These are phyloP conservation scores for Aspidapion aeneum DNA, from an alignment of 2,888 invertebrate species.

Conservation along the genomic window DNA sequence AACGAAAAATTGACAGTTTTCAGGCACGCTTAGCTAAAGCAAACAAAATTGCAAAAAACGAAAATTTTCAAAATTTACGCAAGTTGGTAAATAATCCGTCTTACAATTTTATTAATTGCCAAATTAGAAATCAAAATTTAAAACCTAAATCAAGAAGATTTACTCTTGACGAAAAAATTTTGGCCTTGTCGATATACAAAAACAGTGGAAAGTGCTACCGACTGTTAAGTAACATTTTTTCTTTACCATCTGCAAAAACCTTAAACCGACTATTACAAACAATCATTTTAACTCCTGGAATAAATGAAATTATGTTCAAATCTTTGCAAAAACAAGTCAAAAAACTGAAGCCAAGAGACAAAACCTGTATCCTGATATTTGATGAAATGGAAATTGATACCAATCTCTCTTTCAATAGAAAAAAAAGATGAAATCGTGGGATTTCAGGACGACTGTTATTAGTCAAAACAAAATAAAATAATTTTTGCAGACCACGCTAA, in stretches of 20 bases:
- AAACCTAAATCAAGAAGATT: conserved; percentile 24
- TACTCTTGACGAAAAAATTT: conserved; percentile 28
- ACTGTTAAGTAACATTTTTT: conserved; percentile 26
- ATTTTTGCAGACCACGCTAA: conserved; percentile 32
- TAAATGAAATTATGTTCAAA: conserved; percentile 22
- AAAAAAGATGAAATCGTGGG: conserved; percentile 20
- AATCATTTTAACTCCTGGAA: conserved; percentile 23
- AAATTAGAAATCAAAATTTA: conserved; percentile 17
- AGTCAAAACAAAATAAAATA: not conserved
- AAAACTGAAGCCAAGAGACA: conserved; percentile 10
- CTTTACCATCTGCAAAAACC: conserved; percentile 25
- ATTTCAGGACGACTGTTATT: conserved; percentile 24
- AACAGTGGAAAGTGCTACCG: conserved; percentile 23
- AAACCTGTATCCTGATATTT: conserved; percentile 25
- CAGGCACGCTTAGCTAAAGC: not conserved
- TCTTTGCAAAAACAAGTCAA: too few relatives aligned
- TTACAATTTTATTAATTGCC: conserved; percentile 16
- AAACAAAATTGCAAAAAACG: conserved; percentile 1
- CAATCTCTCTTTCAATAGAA: conserved; percentile 22
- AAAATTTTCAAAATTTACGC: not conserved
- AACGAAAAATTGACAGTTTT: not conserved
- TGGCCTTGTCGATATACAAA: conserved; percentile 26
- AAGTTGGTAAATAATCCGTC: conserved; percentile 14
- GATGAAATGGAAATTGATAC: conserved; percentile 28
- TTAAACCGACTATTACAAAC: conserved; percentile 19